A percentile compares a stretch with the other conserved stretches of the same genome.
Evolutionary conservation across 2,113 vertebrate genomes (phyloP).

Genomic region (Mesitornis unicolor): DNA sequence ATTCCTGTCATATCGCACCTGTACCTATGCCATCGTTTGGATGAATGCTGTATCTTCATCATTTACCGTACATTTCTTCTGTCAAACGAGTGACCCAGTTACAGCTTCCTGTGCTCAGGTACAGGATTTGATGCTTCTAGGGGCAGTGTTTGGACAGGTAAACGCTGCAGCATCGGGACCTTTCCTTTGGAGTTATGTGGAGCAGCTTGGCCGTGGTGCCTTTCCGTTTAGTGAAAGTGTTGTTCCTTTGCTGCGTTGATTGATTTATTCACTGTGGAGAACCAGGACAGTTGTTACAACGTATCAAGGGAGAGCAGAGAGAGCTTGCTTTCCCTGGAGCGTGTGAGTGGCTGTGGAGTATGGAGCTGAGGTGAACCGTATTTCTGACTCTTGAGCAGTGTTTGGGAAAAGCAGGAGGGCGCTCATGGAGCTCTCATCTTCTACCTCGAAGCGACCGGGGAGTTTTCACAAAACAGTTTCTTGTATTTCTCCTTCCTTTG

Average conservation of each 20-base stretch:
- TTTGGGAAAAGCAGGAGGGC: not conserved
- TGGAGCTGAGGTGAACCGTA: not conserved
- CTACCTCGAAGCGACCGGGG: not conserved
- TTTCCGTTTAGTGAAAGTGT: not conserved
- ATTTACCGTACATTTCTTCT: not conserved
- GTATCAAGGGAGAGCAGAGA: not conserved
- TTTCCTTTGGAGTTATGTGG: not conserved
- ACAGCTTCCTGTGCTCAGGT: not conserved
- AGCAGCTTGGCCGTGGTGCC: fast-evolving
- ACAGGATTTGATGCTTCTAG: not conserved
- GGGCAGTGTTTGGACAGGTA: not conserved
- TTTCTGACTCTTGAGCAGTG: not conserved
- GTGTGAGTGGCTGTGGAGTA: not conserved
- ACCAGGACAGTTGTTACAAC: not conserved
- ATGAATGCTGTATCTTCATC: not conserved
- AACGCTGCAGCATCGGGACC: not conserved
- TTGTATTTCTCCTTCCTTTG: not conserved
- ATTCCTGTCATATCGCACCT: not conserved
- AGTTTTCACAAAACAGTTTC: not conserved
- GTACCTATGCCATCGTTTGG: not conserved
- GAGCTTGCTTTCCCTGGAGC: not conserved
- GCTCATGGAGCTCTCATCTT: not conserved
- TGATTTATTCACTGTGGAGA: not conserved
- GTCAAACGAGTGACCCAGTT: not conserved
- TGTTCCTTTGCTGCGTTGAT: not conserved